Conservation (phyloP, 2,888 invertebrate genomes). For the Anthophora plumipes region DNA sequence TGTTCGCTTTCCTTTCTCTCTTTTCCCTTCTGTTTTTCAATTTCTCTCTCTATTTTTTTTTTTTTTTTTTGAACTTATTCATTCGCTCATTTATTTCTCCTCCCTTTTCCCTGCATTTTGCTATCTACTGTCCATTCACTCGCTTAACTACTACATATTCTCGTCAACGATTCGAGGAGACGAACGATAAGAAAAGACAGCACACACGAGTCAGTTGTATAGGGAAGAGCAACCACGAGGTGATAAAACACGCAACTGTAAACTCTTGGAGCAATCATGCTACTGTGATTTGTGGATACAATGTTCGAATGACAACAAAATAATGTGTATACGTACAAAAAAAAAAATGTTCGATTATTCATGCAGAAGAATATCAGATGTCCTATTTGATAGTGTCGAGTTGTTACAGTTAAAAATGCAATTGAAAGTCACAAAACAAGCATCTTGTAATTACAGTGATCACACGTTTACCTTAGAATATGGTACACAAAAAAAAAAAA, state of each 20-base stretch:
- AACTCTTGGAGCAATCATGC: constrained; percentile 65
- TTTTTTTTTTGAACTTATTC: not conserved
- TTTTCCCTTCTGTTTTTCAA: not conserved
- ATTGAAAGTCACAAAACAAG: constrained; percentile 59
- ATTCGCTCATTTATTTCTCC: not conserved
- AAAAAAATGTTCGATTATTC: constrained; percentile 60
- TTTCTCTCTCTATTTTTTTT: not conserved
- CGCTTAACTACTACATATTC: constrained; percentile 39
- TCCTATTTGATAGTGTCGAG: constrained; percentile 38
- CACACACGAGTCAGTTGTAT: constrained; percentile 62
- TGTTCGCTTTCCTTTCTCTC: not conserved
- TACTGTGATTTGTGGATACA: constrained; percentile 63
- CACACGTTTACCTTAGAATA: constrained; percentile 35
- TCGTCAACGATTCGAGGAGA: constrained; percentile 50
- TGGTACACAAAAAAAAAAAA: not conserved
- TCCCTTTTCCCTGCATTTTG: constrained; percentile 7
- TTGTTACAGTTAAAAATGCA: constrained; percentile 54
- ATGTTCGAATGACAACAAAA: constrained; percentile 56
- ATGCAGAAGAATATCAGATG: constrained; percentile 59
- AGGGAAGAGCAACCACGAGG: constrained; percentile 60
- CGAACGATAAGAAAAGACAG: constrained; percentile 48
- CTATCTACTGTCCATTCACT: constrained; percentile 55
- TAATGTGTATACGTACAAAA: constrained; percentile 51
- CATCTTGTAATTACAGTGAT: constrained; percentile 54
- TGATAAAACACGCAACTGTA: constrained; percentile 59